Percentiles rank a stretch among this genome's conserved stretches.
Evolutionary conservation across 2,888 invertebrate genomes (phyloP).

Genomic region (Spilosoma lubricipeda): DNA sequence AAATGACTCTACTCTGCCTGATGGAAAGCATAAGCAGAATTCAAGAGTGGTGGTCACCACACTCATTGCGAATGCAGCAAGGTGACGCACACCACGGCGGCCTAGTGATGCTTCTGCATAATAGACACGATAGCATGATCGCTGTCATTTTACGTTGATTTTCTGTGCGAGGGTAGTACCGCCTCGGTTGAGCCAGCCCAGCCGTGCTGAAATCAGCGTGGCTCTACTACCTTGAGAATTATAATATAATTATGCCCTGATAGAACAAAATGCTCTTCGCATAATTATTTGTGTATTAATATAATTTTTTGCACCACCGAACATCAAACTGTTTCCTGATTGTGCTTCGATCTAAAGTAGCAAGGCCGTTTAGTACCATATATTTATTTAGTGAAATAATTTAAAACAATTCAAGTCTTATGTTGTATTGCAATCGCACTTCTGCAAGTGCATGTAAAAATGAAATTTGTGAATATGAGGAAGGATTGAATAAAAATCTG

Average conservation of each 20-base stretch:
- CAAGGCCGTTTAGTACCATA: background rate
- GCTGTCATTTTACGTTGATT: no score
- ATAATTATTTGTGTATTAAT: background rate
- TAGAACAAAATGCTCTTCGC: background rate
- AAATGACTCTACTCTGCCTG: no score
- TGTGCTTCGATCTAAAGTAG: background rate
- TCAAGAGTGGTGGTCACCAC: no score
- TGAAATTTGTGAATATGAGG: background rate
- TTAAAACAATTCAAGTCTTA: background rate
- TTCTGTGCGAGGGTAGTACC: no score
- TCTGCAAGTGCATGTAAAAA: background rate
- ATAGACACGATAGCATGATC: no score
- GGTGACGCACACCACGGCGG: no score
- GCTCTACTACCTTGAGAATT: background rate
- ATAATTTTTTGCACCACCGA: background rate
- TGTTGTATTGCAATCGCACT: background rate
- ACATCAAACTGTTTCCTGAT: background rate
- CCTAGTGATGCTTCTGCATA: no score
- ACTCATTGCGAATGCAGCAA: no score
- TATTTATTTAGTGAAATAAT: background rate
- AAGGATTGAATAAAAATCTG: background rate
- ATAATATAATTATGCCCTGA: background rate
- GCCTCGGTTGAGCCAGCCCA: no score
- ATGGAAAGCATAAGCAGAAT: no score
- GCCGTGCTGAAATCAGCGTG: no score